Conservation (phyloP, 2,888 invertebrate species). For the Heliconius cydno region DNA sequence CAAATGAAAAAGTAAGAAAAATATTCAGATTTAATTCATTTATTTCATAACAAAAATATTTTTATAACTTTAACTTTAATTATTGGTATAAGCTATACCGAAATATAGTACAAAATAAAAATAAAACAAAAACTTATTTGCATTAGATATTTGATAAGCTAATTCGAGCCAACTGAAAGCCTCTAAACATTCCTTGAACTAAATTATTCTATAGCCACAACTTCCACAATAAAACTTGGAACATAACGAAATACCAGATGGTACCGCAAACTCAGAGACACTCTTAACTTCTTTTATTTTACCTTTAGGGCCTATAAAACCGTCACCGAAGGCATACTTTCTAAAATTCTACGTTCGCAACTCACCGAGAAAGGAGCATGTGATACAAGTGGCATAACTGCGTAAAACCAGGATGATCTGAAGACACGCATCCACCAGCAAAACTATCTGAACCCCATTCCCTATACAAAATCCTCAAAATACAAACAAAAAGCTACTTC, state of each 20-base stretch:
- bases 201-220: constrained; percentile 33
- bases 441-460: constrained; percentile 42
- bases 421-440: constrained; percentile 69
- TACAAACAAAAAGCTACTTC: constrained; percentile 29
- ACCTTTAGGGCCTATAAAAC: constrained; percentile 76
- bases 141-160: too few relatives aligned
- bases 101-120: background rate
- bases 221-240: constrained; percentile 44
- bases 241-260: constrained; percentile 57
- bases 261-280: constrained; percentile 69
- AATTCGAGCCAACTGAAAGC: background rate
- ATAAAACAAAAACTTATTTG: background rate
- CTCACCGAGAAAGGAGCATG: constrained; percentile 72
- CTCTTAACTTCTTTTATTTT: constrained; percentile 74
- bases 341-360: constrained; percentile 70
- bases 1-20: background rate
- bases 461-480: constrained; percentile 37
- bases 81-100: too few relatives aligned
- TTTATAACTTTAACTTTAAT: background rate
- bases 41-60: background rate
- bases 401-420: constrained; percentile 64
- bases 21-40: background rate
- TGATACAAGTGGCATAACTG: constrained; percentile 78
- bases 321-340: constrained; percentile 74
- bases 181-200: constrained; percentile 1